Conservation (phyloP, 2,113 vertebrate species). For the Anser brachyrhynchus region DNA sequence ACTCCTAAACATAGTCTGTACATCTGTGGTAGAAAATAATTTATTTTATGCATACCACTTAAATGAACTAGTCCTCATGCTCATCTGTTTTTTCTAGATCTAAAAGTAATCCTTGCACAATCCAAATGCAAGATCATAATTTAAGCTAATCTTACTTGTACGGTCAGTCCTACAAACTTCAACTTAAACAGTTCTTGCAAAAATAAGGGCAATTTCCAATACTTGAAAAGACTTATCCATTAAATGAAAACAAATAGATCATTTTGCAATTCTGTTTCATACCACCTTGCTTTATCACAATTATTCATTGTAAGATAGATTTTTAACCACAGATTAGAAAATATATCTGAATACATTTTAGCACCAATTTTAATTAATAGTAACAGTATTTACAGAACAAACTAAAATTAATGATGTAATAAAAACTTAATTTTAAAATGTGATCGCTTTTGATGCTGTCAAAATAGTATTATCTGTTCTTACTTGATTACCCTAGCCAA, state of each 20-base stretch:
- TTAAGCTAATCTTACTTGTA: background rate
- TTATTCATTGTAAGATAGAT: background rate
- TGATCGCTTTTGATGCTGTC: background rate
- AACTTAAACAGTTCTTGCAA: background rate
- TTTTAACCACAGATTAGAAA: background rate
- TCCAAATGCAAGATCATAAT: background rate
- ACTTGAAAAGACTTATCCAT: background rate
- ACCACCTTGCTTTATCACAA: background rate
- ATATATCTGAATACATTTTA: background rate
- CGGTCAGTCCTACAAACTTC: background rate
- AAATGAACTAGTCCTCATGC: background rate
- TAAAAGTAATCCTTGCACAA: background rate
- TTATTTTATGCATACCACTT: background rate
- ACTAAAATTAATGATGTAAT: background rate
- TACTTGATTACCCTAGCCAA: background rate
- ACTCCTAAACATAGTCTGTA: background rate
- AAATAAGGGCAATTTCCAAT: background rate
- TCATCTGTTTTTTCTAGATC: background rate
- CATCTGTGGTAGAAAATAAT: conserved; percentile 24
- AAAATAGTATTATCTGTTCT: background rate
- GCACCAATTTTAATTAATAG: background rate
- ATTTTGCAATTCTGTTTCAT: background rate
- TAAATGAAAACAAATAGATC: background rate
- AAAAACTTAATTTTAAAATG: background rate
- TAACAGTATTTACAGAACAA: background rate